Evolutionary conservation across 1,140 invertebrate species (phyloP), one percentile per base, ranked within the genome.

Genomic region (Drosophila arawakana): DNA sequence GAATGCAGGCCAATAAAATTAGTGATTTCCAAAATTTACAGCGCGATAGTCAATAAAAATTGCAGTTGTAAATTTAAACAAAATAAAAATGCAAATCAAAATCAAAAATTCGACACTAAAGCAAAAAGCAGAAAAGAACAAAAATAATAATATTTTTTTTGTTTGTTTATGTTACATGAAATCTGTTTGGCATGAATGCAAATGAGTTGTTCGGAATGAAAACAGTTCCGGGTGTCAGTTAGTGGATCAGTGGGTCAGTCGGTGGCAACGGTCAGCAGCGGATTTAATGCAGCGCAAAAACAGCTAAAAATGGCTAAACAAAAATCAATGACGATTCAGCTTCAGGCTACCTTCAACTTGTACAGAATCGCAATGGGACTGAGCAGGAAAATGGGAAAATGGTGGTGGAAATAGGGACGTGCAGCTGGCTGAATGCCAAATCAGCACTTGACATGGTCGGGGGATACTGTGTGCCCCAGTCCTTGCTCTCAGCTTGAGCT

Each of bases 341-440:
- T 47, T 41, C 62, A 43, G 21, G 25, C 30, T 75, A 41, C 82
- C 83, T 88, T 88, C 58, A 72, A 60, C 65, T 71, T 62, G 68
- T 68, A 63, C 50, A 44, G 49, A 34, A 9, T 58, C 57, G 9
- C 2, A n/a, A 55, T 37, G 30, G 34, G 13, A 15, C 44, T 30
- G 25, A 30, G 25, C 25, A 30, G 25, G 25, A 30, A 30, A 30
- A 21, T 50, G 3, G 21, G 6, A 11, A 10, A 5, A 10, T 35
- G 50, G 34, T 2, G 6, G 15, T 11, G 52, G 2, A 21, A 49
- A 10, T 21, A 35, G 61, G 43, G 41, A 43, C 35, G 25, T 44
- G 15, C 7, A n/a, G 15, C 73, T 85, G 82, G 84, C 80, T 35
- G 61, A n/a, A 71, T 78, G 84, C 84, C 84, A 88, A 88, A 76